Evolutionary conservation across 1,140 invertebrate species (phyloP).

Genomic region (Drosophila pectinifera): DNA sequence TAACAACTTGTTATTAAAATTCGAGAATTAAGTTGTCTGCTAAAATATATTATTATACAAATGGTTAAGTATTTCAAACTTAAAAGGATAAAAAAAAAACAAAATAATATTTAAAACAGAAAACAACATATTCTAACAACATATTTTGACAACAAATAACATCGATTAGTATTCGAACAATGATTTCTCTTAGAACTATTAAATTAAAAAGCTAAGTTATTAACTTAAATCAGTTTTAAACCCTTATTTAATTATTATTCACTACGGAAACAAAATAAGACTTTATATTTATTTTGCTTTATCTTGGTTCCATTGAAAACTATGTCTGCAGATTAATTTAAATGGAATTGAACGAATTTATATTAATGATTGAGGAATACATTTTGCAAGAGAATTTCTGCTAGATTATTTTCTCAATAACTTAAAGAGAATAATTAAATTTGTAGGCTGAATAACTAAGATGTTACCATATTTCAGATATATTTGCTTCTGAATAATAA

Average conservation of each 20-base stretch:
- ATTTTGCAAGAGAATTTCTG: background rate
- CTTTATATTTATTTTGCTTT: background rate
- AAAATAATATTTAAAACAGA: background rate
- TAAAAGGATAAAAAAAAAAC: too few relatives aligned
- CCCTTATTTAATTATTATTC: background rate
- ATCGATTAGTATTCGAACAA: background rate
- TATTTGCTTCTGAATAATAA: background rate
- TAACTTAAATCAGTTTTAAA: background rate
- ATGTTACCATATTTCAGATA: too few relatives aligned
- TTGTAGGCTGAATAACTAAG: background rate
- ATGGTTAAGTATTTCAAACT: background rate
- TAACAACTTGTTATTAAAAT: background rate
- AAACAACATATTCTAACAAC: background rate
- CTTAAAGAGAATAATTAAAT: background rate
- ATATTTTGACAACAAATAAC: background rate
- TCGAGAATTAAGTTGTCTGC: background rate
- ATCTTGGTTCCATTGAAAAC: too few relatives aligned
- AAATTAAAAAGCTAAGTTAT: background rate
- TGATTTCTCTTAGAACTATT: background rate
- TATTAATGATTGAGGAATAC: background rate
- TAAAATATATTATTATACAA: background rate
- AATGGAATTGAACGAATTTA: background rate
- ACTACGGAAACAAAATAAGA: too few relatives aligned
- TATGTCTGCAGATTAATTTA: too few relatives aligned
- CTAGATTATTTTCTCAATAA: too few relatives aligned